Evolutionary conservation across 1,140 invertebrate genomes (phyloP).

Genomic region (Pemphigus obesinymphae): DNA sequence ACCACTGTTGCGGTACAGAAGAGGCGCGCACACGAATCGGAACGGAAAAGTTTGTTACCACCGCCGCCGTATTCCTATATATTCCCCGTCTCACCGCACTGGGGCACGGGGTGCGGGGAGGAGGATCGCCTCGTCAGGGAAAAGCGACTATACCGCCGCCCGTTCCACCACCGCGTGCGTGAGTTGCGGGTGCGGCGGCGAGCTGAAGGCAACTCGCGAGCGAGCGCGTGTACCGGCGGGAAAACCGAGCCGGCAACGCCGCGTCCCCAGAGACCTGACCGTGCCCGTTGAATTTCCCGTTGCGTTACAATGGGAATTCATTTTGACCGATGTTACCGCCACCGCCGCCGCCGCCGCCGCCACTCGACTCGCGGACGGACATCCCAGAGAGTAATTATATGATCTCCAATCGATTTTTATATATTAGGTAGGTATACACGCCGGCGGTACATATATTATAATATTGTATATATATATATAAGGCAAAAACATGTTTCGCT

Average conservation of each 20-base stretch:
- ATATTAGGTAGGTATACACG: neutral
- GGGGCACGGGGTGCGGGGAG: neutral
- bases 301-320: slow-evolving; percentile 37
- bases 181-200: neutral
- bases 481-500: neutral
- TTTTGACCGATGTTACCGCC: slow-evolving; percentile 24
- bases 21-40: neutral
- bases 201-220: neutral
- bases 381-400: slow-evolving; percentile 25
- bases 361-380: neutral
- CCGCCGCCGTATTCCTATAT: neutral
- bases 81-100: neutral
- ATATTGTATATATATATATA: neutral
- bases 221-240: slow-evolving; percentile 20
- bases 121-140: neutral
- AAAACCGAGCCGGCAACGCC: slow-evolving; percentile 37
- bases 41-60: slow-evolving; percentile 28
- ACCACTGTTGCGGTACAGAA: neutral
- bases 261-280: slow-evolving; percentile 38
- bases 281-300: slow-evolving; percentile 39
- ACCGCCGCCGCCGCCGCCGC: neutral
- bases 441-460: neutral
- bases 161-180: neutral
- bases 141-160: neutral
- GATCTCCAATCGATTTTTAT: neutral